Evolutionary conservation across 1,140 invertebrate species (phyloP).

Genomic region (Aleiodes sp.): DNA sequence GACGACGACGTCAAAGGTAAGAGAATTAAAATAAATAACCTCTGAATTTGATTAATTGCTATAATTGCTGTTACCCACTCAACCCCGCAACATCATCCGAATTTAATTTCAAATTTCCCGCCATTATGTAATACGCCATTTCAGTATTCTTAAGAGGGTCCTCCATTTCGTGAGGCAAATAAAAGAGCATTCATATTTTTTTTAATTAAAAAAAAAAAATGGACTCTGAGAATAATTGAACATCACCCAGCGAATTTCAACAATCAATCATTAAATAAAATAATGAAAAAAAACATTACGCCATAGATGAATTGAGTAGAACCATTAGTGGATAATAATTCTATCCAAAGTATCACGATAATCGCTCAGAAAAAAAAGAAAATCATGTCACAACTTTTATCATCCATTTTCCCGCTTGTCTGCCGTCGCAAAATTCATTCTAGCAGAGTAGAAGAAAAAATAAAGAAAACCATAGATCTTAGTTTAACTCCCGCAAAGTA

Average conservation of each 20-base stretch:
- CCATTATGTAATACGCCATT: not conserved
- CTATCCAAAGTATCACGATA: not conserved
- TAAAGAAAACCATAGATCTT: not conserved
- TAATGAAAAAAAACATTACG: too few species aligned
- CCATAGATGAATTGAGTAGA: not conserved
- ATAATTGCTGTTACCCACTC: slow-evolving; percentile 29
- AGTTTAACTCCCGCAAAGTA: not conserved
- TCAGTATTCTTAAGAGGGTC: not conserved
- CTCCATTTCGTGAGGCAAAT: not conserved
- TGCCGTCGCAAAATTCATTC: slow-evolving; percentile 6
- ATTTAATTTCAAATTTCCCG: slow-evolving; percentile 17
- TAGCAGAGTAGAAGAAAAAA: slow-evolving; percentile 8
- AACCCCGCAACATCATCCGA: slow-evolving; percentile 16
- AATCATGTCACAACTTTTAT: not conserved
- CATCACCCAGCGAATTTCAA: not conserved
- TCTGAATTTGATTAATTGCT: slow-evolving; percentile 25
- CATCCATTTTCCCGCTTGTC: slow-evolving; percentile 6
- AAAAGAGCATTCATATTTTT: not conserved
- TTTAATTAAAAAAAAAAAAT: too few species aligned
- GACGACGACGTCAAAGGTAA: slow-evolving; percentile 92
- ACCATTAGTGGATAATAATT: not conserved
- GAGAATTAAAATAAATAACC: slow-evolving; percentile 38
- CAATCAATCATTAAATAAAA: too few species aligned
- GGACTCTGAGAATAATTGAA: not conserved
- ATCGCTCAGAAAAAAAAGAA: not conserved